A percentile compares a stretch with the other conserved stretches of the same genome.
Conservation (phyloP, 1,140 invertebrate species). For the Pseudomyrmex sp. region DNA sequence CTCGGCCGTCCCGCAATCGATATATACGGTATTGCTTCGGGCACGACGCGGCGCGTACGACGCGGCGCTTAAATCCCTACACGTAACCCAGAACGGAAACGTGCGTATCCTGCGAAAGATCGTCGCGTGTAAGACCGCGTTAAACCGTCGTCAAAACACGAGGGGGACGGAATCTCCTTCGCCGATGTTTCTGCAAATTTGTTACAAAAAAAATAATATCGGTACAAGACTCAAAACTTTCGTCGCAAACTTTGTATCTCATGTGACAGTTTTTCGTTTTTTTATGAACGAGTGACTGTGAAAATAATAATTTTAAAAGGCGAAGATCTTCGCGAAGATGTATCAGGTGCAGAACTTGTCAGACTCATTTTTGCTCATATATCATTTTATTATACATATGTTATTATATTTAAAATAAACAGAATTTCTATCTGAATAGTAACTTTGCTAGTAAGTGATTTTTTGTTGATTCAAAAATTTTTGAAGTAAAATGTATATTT, state of each 20-base stretch:
- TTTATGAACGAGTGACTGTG: too few relatives aligned
- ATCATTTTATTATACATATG: neutral
- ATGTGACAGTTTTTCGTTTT: too few relatives aligned
- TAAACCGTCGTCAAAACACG: constrained; percentile 4
- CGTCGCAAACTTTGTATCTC: neutral
- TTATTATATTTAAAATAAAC: neutral
- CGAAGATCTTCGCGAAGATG: neutral
- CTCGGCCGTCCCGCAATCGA: constrained; percentile 82
- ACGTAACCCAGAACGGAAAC: constrained; percentile 68
- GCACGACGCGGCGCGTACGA: constrained; percentile 76
- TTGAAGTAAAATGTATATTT: neutral
- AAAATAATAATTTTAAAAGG: too few relatives aligned
- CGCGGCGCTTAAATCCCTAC: constrained; percentile 80
- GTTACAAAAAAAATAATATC: neutral
- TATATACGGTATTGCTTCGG: constrained; percentile 83
- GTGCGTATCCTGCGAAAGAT: neutral
- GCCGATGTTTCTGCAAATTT: neutral
- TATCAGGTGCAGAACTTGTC: neutral
- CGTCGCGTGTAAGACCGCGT: neutral
- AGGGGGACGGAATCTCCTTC: neutral
- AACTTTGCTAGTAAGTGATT: too few relatives aligned
- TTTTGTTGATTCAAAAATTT: too few relatives aligned
- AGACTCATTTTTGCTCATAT: neutral
- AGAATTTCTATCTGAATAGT: neutral
- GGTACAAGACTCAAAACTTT: neutral